A percentile compares a stretch with the other conserved stretches of the same genome.
Evolutionary conservation across 2,113 vertebrate species (phyloP).

Genomic region (Atlantisia rogersi): DNA sequence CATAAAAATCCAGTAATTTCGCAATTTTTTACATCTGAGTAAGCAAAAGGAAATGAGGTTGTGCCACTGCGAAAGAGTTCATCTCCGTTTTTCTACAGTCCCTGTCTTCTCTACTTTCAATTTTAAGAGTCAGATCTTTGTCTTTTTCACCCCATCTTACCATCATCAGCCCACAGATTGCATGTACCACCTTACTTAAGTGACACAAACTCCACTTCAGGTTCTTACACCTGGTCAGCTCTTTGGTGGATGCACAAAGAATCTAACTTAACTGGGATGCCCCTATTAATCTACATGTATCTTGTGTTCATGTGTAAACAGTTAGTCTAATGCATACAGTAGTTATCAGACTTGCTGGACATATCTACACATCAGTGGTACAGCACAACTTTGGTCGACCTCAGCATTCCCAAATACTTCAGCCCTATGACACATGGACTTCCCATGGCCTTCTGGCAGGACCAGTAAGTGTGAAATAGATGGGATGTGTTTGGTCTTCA

Average conservation of each 20-base stretch:
- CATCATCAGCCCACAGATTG: accelerated
- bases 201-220: background rate
- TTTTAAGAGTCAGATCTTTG: background rate
- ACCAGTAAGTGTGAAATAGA: background rate
- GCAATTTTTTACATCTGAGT: background rate
- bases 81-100: background rate
- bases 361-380: background rate
- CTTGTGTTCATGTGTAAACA: background rate
- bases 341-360: background rate
- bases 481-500: background rate
- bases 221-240: background rate
- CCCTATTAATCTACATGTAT: background rate
- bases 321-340: background rate
- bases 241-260: background rate
- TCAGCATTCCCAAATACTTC: background rate
- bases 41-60: background rate
- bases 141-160: background rate
- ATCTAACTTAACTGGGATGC: background rate
- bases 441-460: background rate
- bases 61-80: background rate
- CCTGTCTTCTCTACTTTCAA: background rate
- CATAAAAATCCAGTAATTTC: background rate
- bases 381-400: background rate
- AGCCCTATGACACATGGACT: background rate
- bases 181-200: accelerated